These are phyloP conservation scores for Hirundichthys speculiger DNA, from an alignment of 2,113 vertebrate genomes.

Conservation along the genomic window DNA sequence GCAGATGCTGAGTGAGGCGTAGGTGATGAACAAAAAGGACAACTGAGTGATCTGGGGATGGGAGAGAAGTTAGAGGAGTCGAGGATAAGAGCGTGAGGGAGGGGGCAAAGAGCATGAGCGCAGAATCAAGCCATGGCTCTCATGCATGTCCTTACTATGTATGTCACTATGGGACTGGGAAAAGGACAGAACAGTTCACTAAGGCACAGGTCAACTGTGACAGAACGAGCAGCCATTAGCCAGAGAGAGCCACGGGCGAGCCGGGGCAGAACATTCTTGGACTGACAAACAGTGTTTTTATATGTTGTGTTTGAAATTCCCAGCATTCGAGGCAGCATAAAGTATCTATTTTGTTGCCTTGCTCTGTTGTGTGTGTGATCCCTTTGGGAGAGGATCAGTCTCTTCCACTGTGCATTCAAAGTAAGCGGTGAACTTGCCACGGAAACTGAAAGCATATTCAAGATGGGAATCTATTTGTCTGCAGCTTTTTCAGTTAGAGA, in stretches of 20 bases:
- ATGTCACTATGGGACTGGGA: conserved; percentile 69
- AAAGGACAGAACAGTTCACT: conserved; percentile 41
- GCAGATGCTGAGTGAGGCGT: conserved; percentile 44
- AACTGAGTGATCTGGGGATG: conserved; percentile 23
- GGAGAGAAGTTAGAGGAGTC: conserved; percentile 4
- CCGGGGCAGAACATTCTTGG: conserved; percentile 2
- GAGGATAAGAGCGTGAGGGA: conserved; percentile 2
- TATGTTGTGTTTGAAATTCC: conserved; percentile 45
- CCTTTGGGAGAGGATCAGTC: conserved; percentile 59
- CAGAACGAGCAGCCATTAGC: conserved; percentile 55
- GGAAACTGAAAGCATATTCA: conserved; percentile 37
- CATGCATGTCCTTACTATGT: conserved; percentile 57
- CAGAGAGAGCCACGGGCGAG: conserved; percentile 29
- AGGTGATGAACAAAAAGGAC: conserved; percentile 34
- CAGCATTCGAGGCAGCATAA: conserved; percentile 33
- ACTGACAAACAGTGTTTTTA: conserved; percentile 51
- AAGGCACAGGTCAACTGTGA: conserved; percentile 63
- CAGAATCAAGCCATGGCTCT: conserved; percentile 55
- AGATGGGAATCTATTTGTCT: conserved; percentile 46
- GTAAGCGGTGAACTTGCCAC: conserved; percentile 35
- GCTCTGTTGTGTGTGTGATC: conserved; percentile 33
- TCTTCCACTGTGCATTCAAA: conserved; percentile 37
- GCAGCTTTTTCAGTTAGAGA: conserved; percentile 17
- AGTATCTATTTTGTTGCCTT: conserved; percentile 50
- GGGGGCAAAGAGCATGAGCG: conserved; percentile 7